A percentile compares a stretch with the other conserved stretches of the same genome.
Evolutionary conservation across 1,140 invertebrate species (phyloP).

Genomic region (Triops cancriformis): DNA sequence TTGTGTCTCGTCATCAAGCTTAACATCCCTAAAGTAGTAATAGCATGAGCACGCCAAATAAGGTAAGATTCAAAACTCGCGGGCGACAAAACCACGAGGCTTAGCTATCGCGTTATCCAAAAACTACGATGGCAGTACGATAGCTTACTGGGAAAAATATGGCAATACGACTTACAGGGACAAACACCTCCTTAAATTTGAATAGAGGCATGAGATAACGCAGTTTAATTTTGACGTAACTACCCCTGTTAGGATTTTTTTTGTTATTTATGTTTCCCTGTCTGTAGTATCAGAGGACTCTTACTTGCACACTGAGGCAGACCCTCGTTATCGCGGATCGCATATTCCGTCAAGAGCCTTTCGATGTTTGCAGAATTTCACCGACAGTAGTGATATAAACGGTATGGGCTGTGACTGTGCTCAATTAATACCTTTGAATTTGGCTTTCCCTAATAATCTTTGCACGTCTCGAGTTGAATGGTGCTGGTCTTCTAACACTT

Average conservation of each 20-base stretch:
- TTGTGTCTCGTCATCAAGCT: not conserved
- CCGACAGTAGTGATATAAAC: constrained; percentile 24
- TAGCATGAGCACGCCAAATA: constrained; percentile 18
- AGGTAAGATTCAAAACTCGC: constrained; percentile 6
- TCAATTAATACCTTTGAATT: not conserved
- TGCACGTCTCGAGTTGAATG: not conserved
- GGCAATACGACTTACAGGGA: too few relatives aligned
- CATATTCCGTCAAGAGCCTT: constrained; percentile 63
- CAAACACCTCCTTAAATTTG: too few relatives aligned
- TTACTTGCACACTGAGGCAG: constrained; percentile 49
- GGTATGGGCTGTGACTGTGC: not conserved
- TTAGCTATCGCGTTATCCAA: too few relatives aligned
- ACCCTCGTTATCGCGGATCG: constrained; percentile 54
- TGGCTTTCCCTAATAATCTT: not conserved
- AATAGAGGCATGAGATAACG: too few relatives aligned
- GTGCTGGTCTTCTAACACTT: not conserved
- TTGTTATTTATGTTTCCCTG: constrained; percentile 1
- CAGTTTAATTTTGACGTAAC: not conserved
- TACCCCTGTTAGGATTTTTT: not conserved
- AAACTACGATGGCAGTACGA: too few relatives aligned
- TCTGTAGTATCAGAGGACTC: constrained; percentile 46
- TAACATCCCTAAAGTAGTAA: not conserved
- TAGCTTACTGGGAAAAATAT: too few relatives aligned
- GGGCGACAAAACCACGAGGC: too few relatives aligned
- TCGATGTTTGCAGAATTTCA: constrained; percentile 49